Conservation (phyloP, 1,140 invertebrate genomes). For the Saccostrea glomerata region DNA sequence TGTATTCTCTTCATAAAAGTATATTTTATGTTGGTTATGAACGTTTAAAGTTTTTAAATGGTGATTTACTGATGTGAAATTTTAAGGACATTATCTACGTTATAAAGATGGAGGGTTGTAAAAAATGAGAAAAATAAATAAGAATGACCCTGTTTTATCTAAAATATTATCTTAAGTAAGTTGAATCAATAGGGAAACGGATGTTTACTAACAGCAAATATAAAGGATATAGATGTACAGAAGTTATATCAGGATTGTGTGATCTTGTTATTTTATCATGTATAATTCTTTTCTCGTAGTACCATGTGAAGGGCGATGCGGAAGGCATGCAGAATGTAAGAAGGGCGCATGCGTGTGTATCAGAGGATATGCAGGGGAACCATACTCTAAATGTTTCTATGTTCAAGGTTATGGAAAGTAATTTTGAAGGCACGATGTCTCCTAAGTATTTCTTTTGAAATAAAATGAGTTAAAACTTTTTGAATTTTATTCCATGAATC, state of each 20-base stretch:
- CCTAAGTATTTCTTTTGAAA: too few relatives aligned
- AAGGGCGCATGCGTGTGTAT: constrained; percentile 11
- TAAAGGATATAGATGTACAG: not conserved
- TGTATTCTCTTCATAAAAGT: too few relatives aligned
- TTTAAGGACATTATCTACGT: too few relatives aligned
- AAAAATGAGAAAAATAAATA: too few relatives aligned
- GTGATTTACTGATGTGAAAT: too few relatives aligned
- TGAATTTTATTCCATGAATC: too few relatives aligned
- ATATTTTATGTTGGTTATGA: too few relatives aligned
- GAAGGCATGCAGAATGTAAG: not conserved
- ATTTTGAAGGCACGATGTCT: not conserved
- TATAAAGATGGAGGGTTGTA: too few relatives aligned
- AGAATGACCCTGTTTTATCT: not conserved
- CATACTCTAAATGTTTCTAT: not conserved
- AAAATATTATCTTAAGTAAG: not conserved
- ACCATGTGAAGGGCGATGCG: constrained; percentile 13
- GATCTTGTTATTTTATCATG: not conserved
- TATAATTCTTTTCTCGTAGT: not conserved
- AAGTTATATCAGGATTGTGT: not conserved
- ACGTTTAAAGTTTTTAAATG: too few relatives aligned
- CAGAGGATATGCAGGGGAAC: not conserved
- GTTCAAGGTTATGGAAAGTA: not conserved
- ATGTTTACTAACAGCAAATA: not conserved
- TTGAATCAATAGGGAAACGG: not conserved
- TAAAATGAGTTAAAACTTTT: too few relatives aligned